Evolutionary conservation across 2,888 invertebrate species (phyloP).

Genomic region (Philaethria dido): DNA sequence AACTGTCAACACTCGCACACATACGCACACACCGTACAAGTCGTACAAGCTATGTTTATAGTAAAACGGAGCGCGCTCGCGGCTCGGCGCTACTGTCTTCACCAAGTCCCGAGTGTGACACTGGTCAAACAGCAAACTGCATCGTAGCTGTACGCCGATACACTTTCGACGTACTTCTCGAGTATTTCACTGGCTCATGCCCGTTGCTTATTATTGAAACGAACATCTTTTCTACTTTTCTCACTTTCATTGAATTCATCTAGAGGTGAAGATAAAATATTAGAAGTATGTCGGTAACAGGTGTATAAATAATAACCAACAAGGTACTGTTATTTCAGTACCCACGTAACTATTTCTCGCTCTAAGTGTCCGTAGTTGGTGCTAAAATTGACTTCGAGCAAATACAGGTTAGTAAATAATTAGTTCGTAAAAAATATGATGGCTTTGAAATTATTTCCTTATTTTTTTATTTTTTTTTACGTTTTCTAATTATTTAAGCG

Average conservation of each 20-base stretch:
- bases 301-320: constrained; percentile 31
- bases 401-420: constrained; percentile 26
- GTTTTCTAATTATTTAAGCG: background rate
- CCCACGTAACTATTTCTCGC: constrained; percentile 29
- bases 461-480: background rate
- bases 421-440: background rate
- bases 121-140: background rate
- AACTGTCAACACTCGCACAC: background rate
- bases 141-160: background rate
- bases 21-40: background rate
- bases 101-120: background rate
- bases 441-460: background rate
- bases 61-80: constrained; percentile 1
- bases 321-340: constrained; percentile 37
- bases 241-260: background rate
- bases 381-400: constrained; percentile 7
- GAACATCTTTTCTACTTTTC: background rate
- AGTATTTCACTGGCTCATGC: background rate
- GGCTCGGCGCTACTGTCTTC: constrained; percentile 5
- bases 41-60: background rate
- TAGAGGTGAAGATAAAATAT: constrained; percentile 1
- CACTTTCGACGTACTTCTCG: constrained; percentile 7
- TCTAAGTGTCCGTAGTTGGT: constrained; percentile 19
- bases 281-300: constrained; percentile 30
- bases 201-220: background rate